A percentile compares a stretch with the other conserved stretches of the same genome.
Evolutionary conservation across 2,113 vertebrate genomes (phyloP).

Genomic region (mouse (Mus musculus)): GRCm39 chr14:86202001-86202500

Average conservation of each 20-base stretch:
- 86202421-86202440: neutral
- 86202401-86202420: neutral
- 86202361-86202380: neutral
- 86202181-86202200: neutral
- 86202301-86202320: neutral
- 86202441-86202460: conserved; percentile 25
- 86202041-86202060: neutral
- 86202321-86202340: neutral
- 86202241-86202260: neutral
- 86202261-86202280: neutral
- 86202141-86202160: neutral
- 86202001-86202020: neutral
- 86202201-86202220: neutral
- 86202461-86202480: conserved; percentile 54
- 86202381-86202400: neutral
- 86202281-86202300: neutral
- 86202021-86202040: neutral
- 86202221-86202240: neutral
- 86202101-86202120: neutral
- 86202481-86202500: conserved; percentile 29
- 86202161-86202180: neutral
- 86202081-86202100: neutral
- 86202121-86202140: neutral
- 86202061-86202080: neutral
- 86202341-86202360: neutral